Conservation (phyloP, 2,113 vertebrate genomes). For the Labrus mixtus region DNA sequence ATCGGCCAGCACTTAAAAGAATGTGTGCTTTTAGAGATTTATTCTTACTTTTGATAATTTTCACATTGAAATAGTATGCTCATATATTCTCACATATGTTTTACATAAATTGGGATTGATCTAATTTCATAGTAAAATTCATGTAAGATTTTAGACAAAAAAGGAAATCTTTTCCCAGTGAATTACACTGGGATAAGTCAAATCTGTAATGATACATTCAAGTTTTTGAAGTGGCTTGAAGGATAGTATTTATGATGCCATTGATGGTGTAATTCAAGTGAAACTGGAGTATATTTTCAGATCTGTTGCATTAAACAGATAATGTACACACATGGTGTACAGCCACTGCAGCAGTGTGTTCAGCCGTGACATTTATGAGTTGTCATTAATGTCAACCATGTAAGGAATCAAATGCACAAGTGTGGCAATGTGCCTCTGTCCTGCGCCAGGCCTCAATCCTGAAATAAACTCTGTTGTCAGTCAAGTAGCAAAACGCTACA, state of each 20-base stretch:
- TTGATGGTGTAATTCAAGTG: background rate
- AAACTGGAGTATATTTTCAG: conserved; percentile 11
- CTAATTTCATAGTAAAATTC: conserved; percentile 14
- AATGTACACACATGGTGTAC: background rate
- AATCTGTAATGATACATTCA: conserved; percentile 1
- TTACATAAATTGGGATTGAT: conserved; percentile 1
- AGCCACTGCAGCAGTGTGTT: conserved; percentile 9
- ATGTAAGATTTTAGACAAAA: conserved; percentile 9
- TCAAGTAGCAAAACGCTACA: background rate
- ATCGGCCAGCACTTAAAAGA: conserved; percentile 65
- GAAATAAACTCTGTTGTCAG: background rate
- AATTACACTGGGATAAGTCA: conserved; percentile 10
- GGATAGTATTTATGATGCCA: conserved; percentile 1
- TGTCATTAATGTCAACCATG: conserved; percentile 13
- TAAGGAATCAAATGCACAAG: background rate
- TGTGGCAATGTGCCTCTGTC: background rate
- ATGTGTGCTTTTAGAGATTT: too few species aligned
- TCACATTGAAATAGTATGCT: conserved; percentile 48
- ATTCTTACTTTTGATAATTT: conserved; percentile 42
- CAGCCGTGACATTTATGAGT: conserved; percentile 27
- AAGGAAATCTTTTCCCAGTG: conserved; percentile 20
- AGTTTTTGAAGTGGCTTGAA: conserved; percentile 4
- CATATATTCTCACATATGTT: conserved; percentile 38
- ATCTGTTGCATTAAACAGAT: background rate
- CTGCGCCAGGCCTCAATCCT: background rate